A percentile compares a stretch with the other conserved stretches of the same genome.
Conservation (phyloP, 2,797 vertebrate species). For the Odontamblyopus lacepedii region DNA sequence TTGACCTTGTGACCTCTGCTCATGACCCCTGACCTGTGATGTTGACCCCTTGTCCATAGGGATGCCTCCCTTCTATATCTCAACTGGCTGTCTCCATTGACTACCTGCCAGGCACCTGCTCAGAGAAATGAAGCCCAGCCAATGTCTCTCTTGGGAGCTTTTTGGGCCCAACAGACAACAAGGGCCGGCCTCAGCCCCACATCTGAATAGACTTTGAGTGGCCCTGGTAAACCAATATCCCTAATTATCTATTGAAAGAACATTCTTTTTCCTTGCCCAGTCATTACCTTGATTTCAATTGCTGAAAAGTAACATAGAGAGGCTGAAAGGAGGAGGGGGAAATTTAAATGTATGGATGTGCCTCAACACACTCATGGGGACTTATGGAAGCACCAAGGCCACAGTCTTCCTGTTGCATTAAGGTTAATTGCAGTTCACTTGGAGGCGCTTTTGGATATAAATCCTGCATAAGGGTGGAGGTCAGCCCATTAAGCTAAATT, state of each 20-base stretch:
- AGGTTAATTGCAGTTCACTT: constrained; percentile 72
- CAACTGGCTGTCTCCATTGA: constrained; percentile 86
- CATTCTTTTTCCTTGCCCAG: constrained; percentile 80
- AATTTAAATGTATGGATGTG: constrained; percentile 40
- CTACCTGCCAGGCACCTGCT: constrained; percentile 98
- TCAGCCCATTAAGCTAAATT: constrained; percentile 67
- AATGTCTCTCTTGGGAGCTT: constrained; percentile 87
- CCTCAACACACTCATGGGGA: constrained; percentile 21
- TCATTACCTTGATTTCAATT: constrained; percentile 80
- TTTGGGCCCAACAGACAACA: constrained; percentile 77
- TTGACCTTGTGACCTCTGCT: constrained; percentile 86
- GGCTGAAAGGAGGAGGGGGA: constrained; percentile 46
- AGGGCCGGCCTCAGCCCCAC: constrained; percentile 72
- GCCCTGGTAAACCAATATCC: constrained; percentile 89
- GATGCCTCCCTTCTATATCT: constrained; percentile 78
- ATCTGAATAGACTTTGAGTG: constrained; percentile 81
- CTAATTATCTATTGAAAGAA: constrained; percentile 91
- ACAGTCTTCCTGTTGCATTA: constrained; percentile 66
- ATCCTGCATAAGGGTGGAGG: constrained; percentile 59
- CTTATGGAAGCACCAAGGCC: constrained; percentile 49
- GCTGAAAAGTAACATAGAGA: constrained; percentile 78
- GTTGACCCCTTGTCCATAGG: constrained; percentile 80
- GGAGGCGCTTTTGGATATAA: constrained; percentile 72
- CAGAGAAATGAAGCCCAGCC: constrained; percentile 86
- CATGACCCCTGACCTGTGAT: constrained; percentile 83